A percentile compares a stretch with the other conserved stretches of the same genome.
Evolutionary conservation across 2,113 vertebrate species (phyloP).

Genomic region (Colaptes auratus): DNA sequence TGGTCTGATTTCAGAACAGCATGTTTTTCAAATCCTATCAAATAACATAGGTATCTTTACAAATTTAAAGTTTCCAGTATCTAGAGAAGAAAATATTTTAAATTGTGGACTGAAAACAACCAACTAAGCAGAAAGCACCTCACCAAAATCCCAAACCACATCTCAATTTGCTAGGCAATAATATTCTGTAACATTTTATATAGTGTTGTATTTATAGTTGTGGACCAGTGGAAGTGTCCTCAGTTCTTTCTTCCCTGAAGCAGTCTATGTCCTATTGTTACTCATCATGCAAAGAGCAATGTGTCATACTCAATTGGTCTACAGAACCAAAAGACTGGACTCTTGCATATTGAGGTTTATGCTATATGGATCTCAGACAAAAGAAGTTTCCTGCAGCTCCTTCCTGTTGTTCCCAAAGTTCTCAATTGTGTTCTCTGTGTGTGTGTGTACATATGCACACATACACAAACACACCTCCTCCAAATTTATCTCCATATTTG

Average conservation of each 20-base stretch:
- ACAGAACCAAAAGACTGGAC: neutral
- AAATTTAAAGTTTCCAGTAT: neutral
- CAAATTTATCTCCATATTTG: neutral
- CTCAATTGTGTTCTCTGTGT: neutral
- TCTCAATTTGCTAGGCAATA: neutral
- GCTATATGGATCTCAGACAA: neutral
- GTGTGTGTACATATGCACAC: fast-evolving
- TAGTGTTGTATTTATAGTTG: neutral
- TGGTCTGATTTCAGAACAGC: conserved; percentile 76
- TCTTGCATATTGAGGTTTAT: neutral
- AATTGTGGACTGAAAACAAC: neutral
- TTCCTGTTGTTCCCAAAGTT: neutral
- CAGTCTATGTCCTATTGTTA: neutral
- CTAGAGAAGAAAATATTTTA: neutral
- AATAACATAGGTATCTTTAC: neutral
- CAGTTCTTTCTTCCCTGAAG: neutral
- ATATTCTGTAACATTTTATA: neutral
- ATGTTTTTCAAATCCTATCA: conserved; percentile 72
- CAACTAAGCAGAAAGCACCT: neutral
- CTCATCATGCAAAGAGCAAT: neutral
- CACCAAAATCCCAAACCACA: neutral
- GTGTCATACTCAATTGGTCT: neutral
- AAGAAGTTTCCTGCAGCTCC: neutral
- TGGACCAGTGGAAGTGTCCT: neutral
- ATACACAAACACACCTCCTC: neutral